Evolutionary conservation across 2,797 vertebrate genomes (phyloP).

Genomic region (Loris lydekkerianus): DNA sequence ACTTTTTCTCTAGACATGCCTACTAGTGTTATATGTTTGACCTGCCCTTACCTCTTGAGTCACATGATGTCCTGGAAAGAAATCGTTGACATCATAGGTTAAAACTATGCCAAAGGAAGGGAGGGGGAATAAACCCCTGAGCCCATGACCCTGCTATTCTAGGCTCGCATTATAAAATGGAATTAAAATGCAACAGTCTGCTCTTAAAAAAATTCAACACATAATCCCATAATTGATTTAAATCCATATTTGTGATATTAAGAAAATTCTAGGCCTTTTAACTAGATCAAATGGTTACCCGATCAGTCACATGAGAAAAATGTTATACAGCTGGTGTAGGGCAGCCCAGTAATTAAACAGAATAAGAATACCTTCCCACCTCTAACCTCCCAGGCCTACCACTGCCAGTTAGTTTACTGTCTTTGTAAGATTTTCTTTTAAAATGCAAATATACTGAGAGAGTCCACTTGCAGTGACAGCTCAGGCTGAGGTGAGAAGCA

Average conservation of each 20-base stretch:
- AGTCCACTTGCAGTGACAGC: background rate
- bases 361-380: background rate
- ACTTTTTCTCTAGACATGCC: background rate
- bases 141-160: background rate
- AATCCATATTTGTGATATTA: background rate
- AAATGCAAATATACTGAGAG: conserved; percentile 30
- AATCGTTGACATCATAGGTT: background rate
- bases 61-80: conserved; percentile 23
- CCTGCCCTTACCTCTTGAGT: background rate
- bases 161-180: background rate
- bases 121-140: background rate
- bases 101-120: background rate
- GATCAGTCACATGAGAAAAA: conserved; percentile 43
- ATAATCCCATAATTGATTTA: background rate
- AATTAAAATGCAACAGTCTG: conserved; percentile 19
- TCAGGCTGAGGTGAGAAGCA: background rate
- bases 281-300: background rate
- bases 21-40: background rate
- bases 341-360: background rate
- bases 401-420: background rate
- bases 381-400: background rate
- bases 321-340: background rate
- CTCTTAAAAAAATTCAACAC: conserved; percentile 33
- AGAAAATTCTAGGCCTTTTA: conserved; percentile 32
- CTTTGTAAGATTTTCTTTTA: background rate